Conservation (phyloP, 2,888 invertebrate genomes). For the Nemoura dubitans region DNA sequence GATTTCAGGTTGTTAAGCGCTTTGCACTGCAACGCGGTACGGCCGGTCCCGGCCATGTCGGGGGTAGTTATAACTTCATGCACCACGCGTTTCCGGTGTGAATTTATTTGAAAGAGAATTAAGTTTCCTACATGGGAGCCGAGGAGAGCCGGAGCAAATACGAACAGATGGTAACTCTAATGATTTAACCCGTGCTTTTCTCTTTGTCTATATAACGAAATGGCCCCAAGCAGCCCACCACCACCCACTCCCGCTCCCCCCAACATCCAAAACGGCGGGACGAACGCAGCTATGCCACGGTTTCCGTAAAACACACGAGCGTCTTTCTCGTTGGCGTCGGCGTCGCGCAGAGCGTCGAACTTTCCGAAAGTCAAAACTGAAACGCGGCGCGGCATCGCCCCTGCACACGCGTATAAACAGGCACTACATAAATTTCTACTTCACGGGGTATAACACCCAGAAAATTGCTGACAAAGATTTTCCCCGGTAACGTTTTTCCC, state of each 20-base stretch:
- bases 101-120: conserved; percentile 12
- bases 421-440: conserved; percentile 50
- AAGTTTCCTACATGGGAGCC: background rate
- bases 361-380: background rate
- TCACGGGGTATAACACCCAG: conserved; percentile 45
- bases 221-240: background rate
- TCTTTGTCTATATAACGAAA: background rate
- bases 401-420: conserved; percentile 47
- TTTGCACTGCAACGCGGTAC: too few relatives aligned
- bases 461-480: conserved; percentile 46
- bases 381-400: background rate
- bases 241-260: background rate
- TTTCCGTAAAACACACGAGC: background rate
- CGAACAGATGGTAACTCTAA: conserved; percentile 4
- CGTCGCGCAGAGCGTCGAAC: background rate
- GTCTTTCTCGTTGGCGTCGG: too few relatives aligned
- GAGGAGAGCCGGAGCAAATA: background rate
- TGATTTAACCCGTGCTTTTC: conserved; percentile 12
- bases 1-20: background rate
- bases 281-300: too few relatives aligned
- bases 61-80: conserved; percentile 27
- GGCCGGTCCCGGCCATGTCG: too few relatives aligned
- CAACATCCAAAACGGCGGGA: background rate
- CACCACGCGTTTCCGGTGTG: conserved; percentile 9
- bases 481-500: conserved; percentile 13